These are phyloP conservation scores for Bufo gargarizans DNA, from an alignment of 2,113 vertebrate genomes.

Conservation along the genomic window DNA sequence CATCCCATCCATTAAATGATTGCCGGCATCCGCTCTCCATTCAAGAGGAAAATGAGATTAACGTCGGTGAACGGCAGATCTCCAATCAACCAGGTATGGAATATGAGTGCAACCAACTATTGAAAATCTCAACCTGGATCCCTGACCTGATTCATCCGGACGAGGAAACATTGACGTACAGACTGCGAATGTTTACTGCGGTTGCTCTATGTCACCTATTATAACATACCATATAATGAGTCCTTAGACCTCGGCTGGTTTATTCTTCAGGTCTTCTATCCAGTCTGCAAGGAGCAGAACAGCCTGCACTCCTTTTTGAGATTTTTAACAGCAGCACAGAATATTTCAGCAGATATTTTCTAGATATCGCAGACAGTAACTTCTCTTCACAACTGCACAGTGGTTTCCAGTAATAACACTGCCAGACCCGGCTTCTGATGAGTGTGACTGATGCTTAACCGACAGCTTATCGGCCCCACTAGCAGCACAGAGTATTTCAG, in stretches of 20 bases:
- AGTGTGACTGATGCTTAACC: too few relatives aligned
- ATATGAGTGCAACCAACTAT: conserved; percentile 10
- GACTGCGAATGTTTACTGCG: neutral
- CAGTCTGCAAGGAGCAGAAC: neutral
- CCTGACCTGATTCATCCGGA: conserved; percentile 27
- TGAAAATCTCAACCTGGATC: conserved; percentile 15
- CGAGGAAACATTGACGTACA: neutral
- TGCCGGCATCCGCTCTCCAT: neutral
- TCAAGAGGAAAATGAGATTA: conserved; percentile 33
- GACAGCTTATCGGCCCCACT: too few relatives aligned
- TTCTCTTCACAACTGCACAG: too few relatives aligned
- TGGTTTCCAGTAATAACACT: too few relatives aligned
- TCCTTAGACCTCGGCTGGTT: neutral
- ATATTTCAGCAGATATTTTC: too few relatives aligned
- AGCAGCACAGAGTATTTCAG: neutral
- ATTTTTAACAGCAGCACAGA: too few relatives aligned
- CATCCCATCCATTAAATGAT: conserved; percentile 6
- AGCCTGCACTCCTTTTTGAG: too few relatives aligned
- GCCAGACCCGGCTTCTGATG: too few relatives aligned
- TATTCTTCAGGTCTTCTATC: neutral
- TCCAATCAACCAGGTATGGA: conserved; percentile 32
- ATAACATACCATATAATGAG: too few relatives aligned
- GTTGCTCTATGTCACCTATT: too few relatives aligned
- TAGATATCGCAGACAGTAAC: too few relatives aligned
- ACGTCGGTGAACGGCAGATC: neutral